Base-by-base conservation (phyloP, 37 sponge, comb jelly and placozoan species). In the Haliclona indistincta region DNA sequence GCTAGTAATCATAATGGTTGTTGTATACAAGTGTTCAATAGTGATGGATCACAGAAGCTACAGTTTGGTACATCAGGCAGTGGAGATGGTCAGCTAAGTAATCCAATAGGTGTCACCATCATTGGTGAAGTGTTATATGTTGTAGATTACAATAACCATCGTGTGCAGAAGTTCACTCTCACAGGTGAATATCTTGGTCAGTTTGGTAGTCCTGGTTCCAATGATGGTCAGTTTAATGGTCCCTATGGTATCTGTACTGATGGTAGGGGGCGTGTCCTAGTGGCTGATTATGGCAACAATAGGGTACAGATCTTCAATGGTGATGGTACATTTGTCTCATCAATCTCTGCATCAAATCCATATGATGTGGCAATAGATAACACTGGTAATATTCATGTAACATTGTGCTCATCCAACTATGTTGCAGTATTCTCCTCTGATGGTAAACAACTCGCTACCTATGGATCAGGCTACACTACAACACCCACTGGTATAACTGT, bases 331-430 rank as follows among this genome's bases (percentile, higher is more conserved):
- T 77, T 70, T 62, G 22, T 15, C 34, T 5, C 23, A 23, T 39
- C 54, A 63, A 77, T 84, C 39, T 39, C 43, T 29, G 54, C 67
- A 4, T 42, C 23, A 0, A 61, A 75, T 44, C 85, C 85, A 3
- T 77, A 77, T 77, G 85, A 77, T 11, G 26, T 84, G n/a, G 73
- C 85, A 23, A 76, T 84, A 49, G 85, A 70, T 39, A 38, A 51
- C 8, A 19, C 51, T 19, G 85, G 85, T 10, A 69, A 71, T 32
- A 64, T 77, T 22, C 78, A 77, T 64, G 78, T 84, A 54, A 78
- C 72, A 33, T 47, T 36, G 22, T 54, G 62, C 51, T 32, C 25
- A 4, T 41, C 34, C 30, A 51, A 56, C 34, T 64, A n/a, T 13
- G 54, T 84, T 42, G 28, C 43, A 0, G 72, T 84, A 7, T 84